Conservation (phyloP, 2,888 invertebrate genomes). For the Trichogramma evanescens region DNA sequence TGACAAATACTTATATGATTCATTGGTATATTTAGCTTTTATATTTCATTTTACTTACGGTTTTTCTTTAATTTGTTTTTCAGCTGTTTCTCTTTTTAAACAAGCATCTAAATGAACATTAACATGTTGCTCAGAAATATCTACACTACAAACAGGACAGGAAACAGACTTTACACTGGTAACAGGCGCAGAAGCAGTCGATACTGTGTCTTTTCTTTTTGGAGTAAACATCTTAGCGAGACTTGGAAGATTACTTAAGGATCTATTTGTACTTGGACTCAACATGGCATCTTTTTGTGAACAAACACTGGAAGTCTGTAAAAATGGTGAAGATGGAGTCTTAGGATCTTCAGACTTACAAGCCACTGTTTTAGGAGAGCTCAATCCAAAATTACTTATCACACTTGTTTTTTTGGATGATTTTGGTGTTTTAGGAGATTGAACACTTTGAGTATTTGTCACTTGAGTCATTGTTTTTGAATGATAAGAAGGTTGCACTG, state of each 20-base stretch:
- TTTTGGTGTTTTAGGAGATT: constrained; percentile 21
- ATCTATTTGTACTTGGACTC: constrained; percentile 33
- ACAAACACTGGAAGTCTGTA: constrained; percentile 12
- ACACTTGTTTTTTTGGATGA: constrained; percentile 5
- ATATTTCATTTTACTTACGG: constrained; percentile 14
- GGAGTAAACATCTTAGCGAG: constrained; percentile 31
- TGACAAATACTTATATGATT: background rate
- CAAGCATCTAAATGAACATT: constrained; percentile 51
- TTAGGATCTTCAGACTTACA: constrained; percentile 2
- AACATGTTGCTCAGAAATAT: constrained; percentile 44
- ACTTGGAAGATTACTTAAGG: constrained; percentile 27
- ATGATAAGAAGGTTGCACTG: background rate
- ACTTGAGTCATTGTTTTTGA: constrained; percentile 14
- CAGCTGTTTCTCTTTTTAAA: constrained; percentile 36
- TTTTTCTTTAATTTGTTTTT: constrained; percentile 24
- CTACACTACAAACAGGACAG: constrained; percentile 50
- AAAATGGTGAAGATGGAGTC: background rate
- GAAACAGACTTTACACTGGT: constrained; percentile 31
- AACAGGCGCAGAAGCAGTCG: background rate
- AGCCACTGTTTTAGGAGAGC: background rate
- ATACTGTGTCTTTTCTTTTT: constrained; percentile 27
- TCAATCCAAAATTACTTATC: background rate
- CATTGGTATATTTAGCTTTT: background rate
- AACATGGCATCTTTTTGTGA: background rate
- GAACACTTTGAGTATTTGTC: constrained; percentile 25